Percentiles rank a stretch among this genome's conserved stretches.
Conservation (phyloP, 1,140 invertebrate genomes). For the Danaus melanippus region DNA sequence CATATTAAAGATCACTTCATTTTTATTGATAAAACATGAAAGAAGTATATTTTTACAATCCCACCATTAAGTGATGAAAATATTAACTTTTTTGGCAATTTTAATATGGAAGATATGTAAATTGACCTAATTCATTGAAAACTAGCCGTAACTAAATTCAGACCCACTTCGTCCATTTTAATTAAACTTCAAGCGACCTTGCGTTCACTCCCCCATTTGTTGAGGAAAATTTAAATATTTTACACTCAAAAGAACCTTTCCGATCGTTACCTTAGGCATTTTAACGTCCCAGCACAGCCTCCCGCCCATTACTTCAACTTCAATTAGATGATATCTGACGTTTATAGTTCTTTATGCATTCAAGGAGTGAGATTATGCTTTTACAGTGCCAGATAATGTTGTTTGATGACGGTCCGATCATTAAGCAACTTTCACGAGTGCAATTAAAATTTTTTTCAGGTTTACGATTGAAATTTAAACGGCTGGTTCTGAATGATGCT, state of each 20-base stretch:
- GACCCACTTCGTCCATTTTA: slow-evolving; percentile 29
- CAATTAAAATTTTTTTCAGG: slow-evolving; percentile 55
- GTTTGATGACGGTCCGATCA: slow-evolving; percentile 59
- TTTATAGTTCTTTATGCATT: slow-evolving; percentile 71
- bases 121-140: not conserved
- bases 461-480: slow-evolving; percentile 30
- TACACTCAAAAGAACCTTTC: slow-evolving; percentile 49
- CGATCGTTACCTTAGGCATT: slow-evolving; percentile 60
- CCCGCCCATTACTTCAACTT: slow-evolving; percentile 50
- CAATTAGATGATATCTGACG: slow-evolving; percentile 70
- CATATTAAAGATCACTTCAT: no score
- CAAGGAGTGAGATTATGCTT: slow-evolving; percentile 59
- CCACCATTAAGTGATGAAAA: not conserved
- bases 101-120: slow-evolving; percentile 7
- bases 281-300: slow-evolving; percentile 45
- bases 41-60: no score
- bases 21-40: no score
- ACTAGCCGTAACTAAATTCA: not conserved
- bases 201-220: slow-evolving; percentile 40
- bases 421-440: slow-evolving; percentile 43
- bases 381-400: slow-evolving; percentile 56
- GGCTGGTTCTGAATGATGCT: not conserved
- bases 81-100: slow-evolving; percentile 5
- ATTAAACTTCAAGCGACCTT: slow-evolving; percentile 36
- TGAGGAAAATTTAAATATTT: slow-evolving; percentile 61